Evolutionary conservation across 2,797 vertebrate genomes (phyloP).

Genomic region (Setipinna tenuifilis): DNA sequence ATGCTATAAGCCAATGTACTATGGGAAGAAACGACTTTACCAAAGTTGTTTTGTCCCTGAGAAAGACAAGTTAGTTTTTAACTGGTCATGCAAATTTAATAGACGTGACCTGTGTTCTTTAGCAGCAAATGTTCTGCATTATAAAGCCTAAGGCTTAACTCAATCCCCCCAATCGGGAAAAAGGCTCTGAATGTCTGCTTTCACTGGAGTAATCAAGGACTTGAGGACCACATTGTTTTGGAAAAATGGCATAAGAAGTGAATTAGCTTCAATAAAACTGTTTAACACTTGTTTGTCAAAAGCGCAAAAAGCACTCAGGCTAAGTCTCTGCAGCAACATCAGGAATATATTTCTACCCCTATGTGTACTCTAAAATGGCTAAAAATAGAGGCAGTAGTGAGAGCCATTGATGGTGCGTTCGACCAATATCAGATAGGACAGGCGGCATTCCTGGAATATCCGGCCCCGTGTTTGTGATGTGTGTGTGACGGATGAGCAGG

Average conservation of each 20-base stretch:
- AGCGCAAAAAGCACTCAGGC: not conserved
- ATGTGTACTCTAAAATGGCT: not conserved
- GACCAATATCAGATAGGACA: not conserved
- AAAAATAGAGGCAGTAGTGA: not conserved
- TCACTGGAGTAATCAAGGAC: constrained; percentile 31
- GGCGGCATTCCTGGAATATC: constrained; percentile 5
- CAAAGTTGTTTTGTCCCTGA: not conserved
- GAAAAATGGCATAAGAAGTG: not conserved
- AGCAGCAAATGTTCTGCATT: constrained; percentile 27
- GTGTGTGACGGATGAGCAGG: not conserved
- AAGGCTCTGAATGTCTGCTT: not conserved
- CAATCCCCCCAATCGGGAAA: constrained; percentile 29
- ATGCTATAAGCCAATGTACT: not conserved
- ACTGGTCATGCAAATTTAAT: constrained; percentile 23
- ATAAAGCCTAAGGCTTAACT: constrained; percentile 17
- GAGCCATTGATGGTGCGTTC: too few species aligned
- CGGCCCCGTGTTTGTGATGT: not conserved
- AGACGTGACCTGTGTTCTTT: constrained; percentile 25
- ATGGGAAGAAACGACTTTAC: not conserved
- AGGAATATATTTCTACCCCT: not conserved
- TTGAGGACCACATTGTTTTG: constrained; percentile 9
- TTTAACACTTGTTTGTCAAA: constrained; percentile 16
- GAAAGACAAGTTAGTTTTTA: not conserved
- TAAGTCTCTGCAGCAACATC: not conserved
- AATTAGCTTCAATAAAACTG: constrained; percentile 4